These are phyloP conservation scores for Argyresthia albistria DNA, from an alignment of 2,888 invertebrate species.

Conservation along the genomic window DNA sequence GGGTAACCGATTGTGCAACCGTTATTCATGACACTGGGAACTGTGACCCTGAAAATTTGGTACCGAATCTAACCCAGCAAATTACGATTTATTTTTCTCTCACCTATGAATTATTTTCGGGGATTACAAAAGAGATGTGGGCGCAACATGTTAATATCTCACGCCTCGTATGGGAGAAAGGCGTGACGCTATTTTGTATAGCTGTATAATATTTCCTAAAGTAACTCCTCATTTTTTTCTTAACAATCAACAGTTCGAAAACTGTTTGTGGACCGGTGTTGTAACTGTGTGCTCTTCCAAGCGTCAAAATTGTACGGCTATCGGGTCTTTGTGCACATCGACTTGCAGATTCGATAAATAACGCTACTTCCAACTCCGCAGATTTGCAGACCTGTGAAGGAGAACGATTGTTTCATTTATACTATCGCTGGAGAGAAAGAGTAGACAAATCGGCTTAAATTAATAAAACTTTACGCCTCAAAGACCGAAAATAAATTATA, in stretches of 20 bases:
- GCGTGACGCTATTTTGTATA: too few species aligned
- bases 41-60: background rate
- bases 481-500: too few species aligned
- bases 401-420: too few species aligned
- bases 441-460: too few species aligned
- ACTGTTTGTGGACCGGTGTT: background rate
- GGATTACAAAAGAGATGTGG: too few species aligned
- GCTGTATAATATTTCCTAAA: background rate
- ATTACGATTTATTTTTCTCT: too few species aligned
- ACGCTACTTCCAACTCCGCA: background rate
- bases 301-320: background rate
- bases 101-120: too few species aligned
- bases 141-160: too few species aligned
- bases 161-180: too few species aligned
- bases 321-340: background rate
- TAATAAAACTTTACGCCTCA: too few species aligned
- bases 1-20: slow-evolving; percentile 33
- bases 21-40: slow-evolving; percentile 19
- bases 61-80: background rate
- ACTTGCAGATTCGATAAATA: background rate
- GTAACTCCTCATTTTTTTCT: background rate
- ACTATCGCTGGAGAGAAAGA: too few species aligned
- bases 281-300: background rate
- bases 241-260: background rate
- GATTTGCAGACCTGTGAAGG: too few species aligned